Evolutionary conservation across 1,140 invertebrate species (phyloP).

Genomic region (Caenorhabditis tropicalis): DNA sequence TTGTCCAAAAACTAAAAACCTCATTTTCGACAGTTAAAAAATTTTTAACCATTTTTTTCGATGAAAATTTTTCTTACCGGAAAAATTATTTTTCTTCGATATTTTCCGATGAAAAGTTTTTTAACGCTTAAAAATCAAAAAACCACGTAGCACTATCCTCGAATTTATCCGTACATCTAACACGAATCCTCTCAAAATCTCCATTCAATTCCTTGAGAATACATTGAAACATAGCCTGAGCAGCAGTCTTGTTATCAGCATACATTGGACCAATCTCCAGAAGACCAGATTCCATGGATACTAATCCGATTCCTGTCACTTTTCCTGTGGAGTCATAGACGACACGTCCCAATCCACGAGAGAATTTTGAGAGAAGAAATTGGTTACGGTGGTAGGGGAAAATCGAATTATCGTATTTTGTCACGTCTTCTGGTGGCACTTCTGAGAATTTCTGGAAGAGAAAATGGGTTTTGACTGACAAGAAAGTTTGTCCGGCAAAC

Average conservation of each 20-base stretch:
- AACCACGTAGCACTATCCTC: not conserved
- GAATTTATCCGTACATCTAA: conserved; percentile 18
- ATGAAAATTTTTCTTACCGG: too few species aligned
- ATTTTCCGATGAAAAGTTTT: too few species aligned
- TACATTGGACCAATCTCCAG: not conserved
- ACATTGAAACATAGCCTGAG: conserved; percentile 5
- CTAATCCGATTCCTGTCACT: conserved; percentile 10
- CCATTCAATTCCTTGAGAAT: not conserved
- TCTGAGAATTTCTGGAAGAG: not conserved
- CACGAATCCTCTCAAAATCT: not conserved
- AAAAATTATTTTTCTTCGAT: too few species aligned
- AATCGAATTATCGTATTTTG: not conserved
- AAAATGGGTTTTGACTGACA: not conserved
- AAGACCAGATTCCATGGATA: not conserved
- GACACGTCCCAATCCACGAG: not conserved
- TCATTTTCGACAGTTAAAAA: too few species aligned
- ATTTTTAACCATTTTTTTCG: too few species aligned
- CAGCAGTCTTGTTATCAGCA: not conserved
- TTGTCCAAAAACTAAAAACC: too few species aligned
- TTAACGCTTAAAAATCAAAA: too few species aligned
- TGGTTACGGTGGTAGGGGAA: conserved; percentile 11
- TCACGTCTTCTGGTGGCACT: not conserved
- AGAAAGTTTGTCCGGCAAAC: too few species aligned
- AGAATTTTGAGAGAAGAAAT: not conserved
- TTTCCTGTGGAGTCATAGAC: not conserved